Evolutionary conservation across 2,888 invertebrate species (phyloP).

Genomic region (Xiphydria camelus): DNA sequence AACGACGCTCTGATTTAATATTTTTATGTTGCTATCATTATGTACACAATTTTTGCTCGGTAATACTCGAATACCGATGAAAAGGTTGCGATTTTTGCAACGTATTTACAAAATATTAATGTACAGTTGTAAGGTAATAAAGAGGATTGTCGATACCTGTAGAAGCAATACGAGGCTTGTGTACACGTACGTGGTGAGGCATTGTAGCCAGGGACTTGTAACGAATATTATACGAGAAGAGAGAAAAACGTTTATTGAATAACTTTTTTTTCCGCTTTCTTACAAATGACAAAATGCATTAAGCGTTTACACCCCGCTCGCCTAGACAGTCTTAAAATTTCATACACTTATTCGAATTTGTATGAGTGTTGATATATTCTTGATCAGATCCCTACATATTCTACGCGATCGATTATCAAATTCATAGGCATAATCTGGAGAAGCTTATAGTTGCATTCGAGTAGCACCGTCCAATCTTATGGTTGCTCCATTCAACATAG

Average conservation of each 20-base stretch:
- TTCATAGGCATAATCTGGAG: conserved; percentile 78
- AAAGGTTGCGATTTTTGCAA: conserved; percentile 49
- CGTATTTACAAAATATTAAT: conserved; percentile 42
- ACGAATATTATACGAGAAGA: no score
- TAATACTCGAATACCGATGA: conserved; percentile 36
- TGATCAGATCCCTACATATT: no score
- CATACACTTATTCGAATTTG: no score
- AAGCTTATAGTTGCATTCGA: conserved; percentile 63
- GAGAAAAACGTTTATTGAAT: no score
- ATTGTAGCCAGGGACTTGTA: no score
- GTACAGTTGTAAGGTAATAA: conserved; percentile 52
- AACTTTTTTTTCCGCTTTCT: no score
- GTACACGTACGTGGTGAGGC: no score
- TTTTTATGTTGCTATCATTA: conserved; percentile 43
- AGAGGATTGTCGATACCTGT: conserved; percentile 49
- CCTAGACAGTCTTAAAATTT: no score
- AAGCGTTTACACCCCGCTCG: no score
- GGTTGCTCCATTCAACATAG: conserved; percentile 64
- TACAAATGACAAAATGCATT: no score
- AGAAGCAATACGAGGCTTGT: conserved; percentile 34
- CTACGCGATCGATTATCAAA: conserved; percentile 66
- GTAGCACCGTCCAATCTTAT: conserved; percentile 65
- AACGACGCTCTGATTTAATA: conserved; percentile 30
- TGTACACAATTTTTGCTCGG: conserved; percentile 47
- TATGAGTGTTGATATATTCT: no score